These are phyloP conservation scores for Prosopocoilus inquinatus DNA, from an alignment of 2,888 invertebrate species.

Conservation along the genomic window DNA sequence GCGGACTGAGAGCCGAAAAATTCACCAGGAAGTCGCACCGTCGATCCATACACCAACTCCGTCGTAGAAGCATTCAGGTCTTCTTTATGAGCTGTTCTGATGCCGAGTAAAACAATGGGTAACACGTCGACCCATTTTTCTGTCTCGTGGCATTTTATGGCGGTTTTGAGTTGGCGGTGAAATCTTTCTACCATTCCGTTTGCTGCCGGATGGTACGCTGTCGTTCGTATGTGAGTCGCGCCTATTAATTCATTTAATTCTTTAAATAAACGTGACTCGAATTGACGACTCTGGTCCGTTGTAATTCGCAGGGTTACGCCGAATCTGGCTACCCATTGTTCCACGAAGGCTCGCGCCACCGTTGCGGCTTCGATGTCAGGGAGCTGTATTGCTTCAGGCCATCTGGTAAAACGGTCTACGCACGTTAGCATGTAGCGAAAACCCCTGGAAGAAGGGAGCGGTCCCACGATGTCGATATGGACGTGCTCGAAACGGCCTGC, in stretches of 20 bases:
- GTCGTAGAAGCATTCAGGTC: slow-evolving; percentile 12
- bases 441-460: slow-evolving; percentile 37
- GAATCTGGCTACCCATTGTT: slow-evolving; percentile 37
- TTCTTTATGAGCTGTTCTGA: slow-evolving; percentile 13
- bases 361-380: slow-evolving; percentile 35
- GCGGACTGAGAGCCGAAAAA: too few species aligned
- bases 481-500: slow-evolving; percentile 42
- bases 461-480: slow-evolving; percentile 49
- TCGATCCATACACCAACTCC: too few species aligned
- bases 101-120: slow-evolving; percentile 19
- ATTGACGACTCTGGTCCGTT: slow-evolving; percentile 37
- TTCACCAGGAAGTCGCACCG: too few species aligned
- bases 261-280: slow-evolving; percentile 31
- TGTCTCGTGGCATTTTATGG: slow-evolving; percentile 17
- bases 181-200: slow-evolving; percentile 28
- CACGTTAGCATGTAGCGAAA: slow-evolving; percentile 38
- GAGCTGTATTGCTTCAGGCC: slow-evolving; percentile 39
- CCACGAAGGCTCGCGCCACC: slow-evolving; percentile 31
- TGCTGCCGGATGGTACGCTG: slow-evolving; percentile 27
- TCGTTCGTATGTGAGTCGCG: slow-evolving; percentile 19
- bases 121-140: slow-evolving; percentile 18
- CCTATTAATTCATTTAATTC: slow-evolving; percentile 23
- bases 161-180: slow-evolving; percentile 22
- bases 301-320: slow-evolving; percentile 37
- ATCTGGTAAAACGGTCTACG: slow-evolving; percentile 37